Conservation (phyloP, 2,797 vertebrate species). For the Hirundo rustica region DNA sequence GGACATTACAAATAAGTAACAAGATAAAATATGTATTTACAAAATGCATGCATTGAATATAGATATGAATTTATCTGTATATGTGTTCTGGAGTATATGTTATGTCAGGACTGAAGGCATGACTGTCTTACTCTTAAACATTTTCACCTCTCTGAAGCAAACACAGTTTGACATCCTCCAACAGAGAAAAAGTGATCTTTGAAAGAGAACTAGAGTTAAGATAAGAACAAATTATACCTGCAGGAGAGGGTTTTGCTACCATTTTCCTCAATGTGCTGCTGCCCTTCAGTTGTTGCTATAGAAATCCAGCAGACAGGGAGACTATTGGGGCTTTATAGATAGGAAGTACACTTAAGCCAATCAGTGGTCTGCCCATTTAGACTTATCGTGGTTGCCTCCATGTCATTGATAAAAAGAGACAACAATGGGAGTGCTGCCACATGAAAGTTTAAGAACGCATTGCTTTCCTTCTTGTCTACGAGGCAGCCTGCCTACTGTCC, state of each 20-base stretch:
- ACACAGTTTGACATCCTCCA: neutral
- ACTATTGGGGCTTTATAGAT: neutral
- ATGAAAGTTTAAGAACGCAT: neutral
- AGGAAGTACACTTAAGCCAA: slow-evolving; percentile 13
- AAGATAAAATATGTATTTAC: neutral
- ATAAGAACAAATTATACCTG: slow-evolving; percentile 1
- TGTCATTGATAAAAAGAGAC: neutral
- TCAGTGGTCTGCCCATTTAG: neutral
- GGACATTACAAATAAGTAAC: neutral
- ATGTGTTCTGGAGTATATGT: neutral
- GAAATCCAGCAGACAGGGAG: neutral
- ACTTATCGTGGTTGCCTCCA: neutral
- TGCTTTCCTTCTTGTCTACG: neutral
- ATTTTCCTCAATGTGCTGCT: neutral
- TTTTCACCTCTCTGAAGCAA: neutral
- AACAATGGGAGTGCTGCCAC: neutral
- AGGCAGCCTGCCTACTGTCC: neutral
- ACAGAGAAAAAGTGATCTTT: neutral
- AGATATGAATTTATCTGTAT: neutral
- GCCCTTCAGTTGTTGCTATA: slow-evolving; percentile 1
- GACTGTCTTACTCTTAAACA: neutral
- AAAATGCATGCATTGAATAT: neutral
- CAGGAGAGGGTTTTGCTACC: neutral
- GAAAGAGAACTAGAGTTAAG: neutral
- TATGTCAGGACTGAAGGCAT: neutral